Conservation (phyloP, 2,888 invertebrate genomes). For the Sarcophaga subvicina region DNA sequence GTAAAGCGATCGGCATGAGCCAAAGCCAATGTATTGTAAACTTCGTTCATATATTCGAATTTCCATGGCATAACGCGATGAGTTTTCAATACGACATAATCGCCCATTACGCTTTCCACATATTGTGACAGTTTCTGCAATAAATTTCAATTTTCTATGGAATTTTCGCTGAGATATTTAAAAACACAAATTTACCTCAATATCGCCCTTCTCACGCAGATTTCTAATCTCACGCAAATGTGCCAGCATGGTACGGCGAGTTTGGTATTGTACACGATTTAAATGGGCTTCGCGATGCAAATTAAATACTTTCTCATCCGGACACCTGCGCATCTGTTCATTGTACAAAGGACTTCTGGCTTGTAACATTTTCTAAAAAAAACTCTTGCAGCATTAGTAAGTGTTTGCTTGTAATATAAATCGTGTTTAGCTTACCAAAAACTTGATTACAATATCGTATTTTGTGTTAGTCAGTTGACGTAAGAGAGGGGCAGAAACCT, state of each 20-base stretch:
- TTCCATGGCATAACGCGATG: conserved; percentile 80
- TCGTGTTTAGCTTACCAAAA: conserved; percentile 72
- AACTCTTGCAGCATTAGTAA: neutral
- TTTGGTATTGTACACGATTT: conserved; percentile 77
- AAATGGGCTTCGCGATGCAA: conserved; percentile 74
- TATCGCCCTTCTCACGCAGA: conserved; percentile 71
- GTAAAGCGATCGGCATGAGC: conserved; percentile 77
- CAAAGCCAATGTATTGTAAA: conserved; percentile 78
- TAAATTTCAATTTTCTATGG: neutral
- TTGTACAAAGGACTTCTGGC: conserved; percentile 78
- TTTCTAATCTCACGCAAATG: conserved; percentile 73
- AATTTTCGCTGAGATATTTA: neutral
- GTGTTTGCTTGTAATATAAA: neutral
- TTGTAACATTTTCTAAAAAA: conserved; percentile 78
- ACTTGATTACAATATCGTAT: conserved; percentile 74
- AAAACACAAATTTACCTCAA: conserved; percentile 70
- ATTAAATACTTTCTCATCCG: conserved; percentile 71
- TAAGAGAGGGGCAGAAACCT: conserved; percentile 72
- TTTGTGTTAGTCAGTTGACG: conserved; percentile 71
- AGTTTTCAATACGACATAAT: conserved; percentile 78
- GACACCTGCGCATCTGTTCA: conserved; percentile 73
- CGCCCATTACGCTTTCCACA: conserved; percentile 78
- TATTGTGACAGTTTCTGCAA: conserved; percentile 75
- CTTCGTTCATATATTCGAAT: conserved; percentile 80
- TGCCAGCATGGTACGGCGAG: conserved; percentile 76